Evolutionary conservation across 2,888 invertebrate species (phyloP), one percentile per base, ranked within the genome.

Genomic region (Geotrupes spiniger): DNA sequence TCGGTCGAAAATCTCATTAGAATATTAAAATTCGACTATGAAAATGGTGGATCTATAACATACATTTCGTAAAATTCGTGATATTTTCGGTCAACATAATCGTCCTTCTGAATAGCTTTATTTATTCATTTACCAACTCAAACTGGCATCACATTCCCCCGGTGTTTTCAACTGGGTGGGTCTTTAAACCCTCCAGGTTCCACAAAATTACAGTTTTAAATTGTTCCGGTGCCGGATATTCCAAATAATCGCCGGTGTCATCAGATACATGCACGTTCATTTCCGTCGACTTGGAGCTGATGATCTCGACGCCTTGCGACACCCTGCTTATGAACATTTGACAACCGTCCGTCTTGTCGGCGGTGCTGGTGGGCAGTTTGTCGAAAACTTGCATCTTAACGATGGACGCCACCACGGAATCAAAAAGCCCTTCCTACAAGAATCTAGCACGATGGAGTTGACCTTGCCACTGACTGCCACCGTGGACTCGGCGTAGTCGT

Each of bases 291-390:
- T 96, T 96, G 63, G 94, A 92, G 67, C 89, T 87, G 62, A 96
- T 85, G 59, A 96, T 86, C 75, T 92, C 93, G 33, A 90, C 87
- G 31, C 81, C 80, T 54, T 91, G 71, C 2, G 95, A 90, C 14
- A 89, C 85, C 62, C 84, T 80, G 61, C 86, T 92, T 67, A 97
- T 79, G 78, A 90, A 97, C 79, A 97, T 89, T 81, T 93, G 92
- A 71, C 93, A 93, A 14, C 96, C 96, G 73, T 97, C 96, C 43
- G 93, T 93, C 79, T 97, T 97, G 75, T 97, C 96, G 66, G 97
- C 87, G 21, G 89, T 89, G 59, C 97, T 82, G 5, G 94, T 95
- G 47, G 94, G 94, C 65, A 95, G 90, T 68, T 85, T 87, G 50
- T 92, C 93, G 66, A 91, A 78, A 40, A 91, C 91, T 92, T 96